Evolutionary conservation across 2,888 invertebrate genomes (phyloP).

Genomic region (Trissolcus japonicus): DNA sequence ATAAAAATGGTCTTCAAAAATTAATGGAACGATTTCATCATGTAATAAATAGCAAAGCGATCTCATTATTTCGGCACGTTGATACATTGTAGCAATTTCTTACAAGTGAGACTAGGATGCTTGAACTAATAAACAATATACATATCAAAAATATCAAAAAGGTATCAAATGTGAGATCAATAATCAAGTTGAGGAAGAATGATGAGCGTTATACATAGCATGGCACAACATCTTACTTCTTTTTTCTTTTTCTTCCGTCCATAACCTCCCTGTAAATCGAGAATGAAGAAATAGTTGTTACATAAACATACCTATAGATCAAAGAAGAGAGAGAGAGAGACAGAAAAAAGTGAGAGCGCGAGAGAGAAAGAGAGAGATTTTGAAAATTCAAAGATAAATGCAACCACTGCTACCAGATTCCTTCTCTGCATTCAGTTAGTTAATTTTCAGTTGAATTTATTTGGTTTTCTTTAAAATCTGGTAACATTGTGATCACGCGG

Average conservation of each 20-base stretch:
- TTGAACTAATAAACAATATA: slow-evolving; percentile 53
- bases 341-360: slow-evolving; percentile 2
- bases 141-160: slow-evolving; percentile 42
- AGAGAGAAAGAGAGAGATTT: slow-evolving; percentile 5
- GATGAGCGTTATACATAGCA: slow-evolving; percentile 72
- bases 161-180: slow-evolving; percentile 56
- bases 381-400: slow-evolving; percentile 12
- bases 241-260: slow-evolving; percentile 98
- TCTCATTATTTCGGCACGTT: slow-evolving; percentile 20
- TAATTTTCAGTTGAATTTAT: neutral
- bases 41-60: no score
- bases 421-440: neutral
- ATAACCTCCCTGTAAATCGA: slow-evolving; percentile 89
- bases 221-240: slow-evolving; percentile 89
- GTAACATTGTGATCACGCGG: slow-evolving; percentile 36
- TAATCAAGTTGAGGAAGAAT: slow-evolving; percentile 62
- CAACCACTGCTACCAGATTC: slow-evolving; percentile 59
- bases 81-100: slow-evolving; percentile 46
- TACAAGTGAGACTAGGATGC: slow-evolving; percentile 46
- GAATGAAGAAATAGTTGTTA: slow-evolving; percentile 76
- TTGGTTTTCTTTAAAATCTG: slow-evolving; percentile 7
- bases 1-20: no score
- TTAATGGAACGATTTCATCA: no score
- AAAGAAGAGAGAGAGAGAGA: slow-evolving; percentile 60
- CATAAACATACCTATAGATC: slow-evolving; percentile 71